Evolutionary conservation across 1,140 invertebrate species (phyloP).

Genomic region (Lethocerus indicus): DNA sequence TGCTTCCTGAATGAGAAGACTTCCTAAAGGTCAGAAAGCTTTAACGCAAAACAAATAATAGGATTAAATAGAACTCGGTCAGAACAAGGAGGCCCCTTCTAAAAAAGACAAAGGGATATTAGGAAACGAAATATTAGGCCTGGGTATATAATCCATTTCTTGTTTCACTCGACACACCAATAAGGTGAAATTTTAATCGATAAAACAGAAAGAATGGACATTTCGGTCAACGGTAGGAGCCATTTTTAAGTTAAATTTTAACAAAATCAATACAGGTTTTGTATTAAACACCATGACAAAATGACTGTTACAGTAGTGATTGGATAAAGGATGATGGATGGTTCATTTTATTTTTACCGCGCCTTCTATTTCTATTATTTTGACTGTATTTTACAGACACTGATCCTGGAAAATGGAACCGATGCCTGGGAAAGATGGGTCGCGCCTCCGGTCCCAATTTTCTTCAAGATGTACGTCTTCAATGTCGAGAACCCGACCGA

Average conservation of each 20-base stretch:
- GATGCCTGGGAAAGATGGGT: conserved; percentile 8
- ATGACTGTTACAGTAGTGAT: background rate
- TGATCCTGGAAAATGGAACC: conserved; percentile 7
- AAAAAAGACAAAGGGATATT: too few species aligned
- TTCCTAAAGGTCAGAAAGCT: too few species aligned
- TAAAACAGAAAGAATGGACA: too few species aligned
- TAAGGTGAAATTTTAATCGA: too few species aligned
- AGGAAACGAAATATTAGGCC: too few species aligned
- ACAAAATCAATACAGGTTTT: background rate
- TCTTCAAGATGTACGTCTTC: conserved; percentile 8
- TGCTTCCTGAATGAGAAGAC: too few species aligned
- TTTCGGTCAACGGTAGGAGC: too few species aligned
- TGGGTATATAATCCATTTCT: too few species aligned
- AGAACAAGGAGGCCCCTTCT: too few species aligned
- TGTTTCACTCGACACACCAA: too few species aligned
- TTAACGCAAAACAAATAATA: too few species aligned
- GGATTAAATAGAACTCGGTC: too few species aligned
- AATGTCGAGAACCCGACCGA: conserved; percentile 9
- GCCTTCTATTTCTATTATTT: background rate
- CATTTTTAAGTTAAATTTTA: background rate
- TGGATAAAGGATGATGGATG: background rate
- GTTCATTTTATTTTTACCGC: background rate
- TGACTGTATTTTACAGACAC: conserved; percentile 1
- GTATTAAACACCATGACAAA: background rate
- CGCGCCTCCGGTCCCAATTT: conserved; percentile 4